phyloP scores from a whole-genome alignment of 2,888 invertebrate species.

The Drosophila flavopinicola region DNA sequence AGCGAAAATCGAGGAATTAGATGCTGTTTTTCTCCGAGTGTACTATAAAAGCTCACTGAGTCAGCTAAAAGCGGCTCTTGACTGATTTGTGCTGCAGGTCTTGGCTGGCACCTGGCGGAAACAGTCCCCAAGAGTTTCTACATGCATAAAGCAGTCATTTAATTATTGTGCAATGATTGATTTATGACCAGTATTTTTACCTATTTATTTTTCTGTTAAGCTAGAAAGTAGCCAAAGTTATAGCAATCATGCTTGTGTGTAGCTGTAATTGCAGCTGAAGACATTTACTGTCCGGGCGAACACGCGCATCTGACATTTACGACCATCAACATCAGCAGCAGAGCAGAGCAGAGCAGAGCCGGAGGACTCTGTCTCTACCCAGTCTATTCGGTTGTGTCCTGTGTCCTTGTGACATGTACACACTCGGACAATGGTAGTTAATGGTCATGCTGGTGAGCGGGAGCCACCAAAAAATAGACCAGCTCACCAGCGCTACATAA shows the following conservation, averaged over 20 bases:
- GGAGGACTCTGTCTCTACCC: slow-evolving; percentile 3
- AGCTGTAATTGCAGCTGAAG: slow-evolving; percentile 79
- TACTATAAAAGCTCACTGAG: slow-evolving; percentile 51
- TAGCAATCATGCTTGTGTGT: slow-evolving; percentile 25
- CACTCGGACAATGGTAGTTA: slow-evolving; percentile 69
- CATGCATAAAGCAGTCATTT: slow-evolving; percentile 38
- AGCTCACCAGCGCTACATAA: slow-evolving; percentile 79
- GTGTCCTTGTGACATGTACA: slow-evolving; percentile 71
- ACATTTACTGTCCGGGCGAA: slow-evolving; percentile 74
- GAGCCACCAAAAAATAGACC: slow-evolving; percentile 70
- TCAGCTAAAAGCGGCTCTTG: slow-evolving; percentile 69
- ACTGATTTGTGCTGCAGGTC: slow-evolving; percentile 38
- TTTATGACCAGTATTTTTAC: slow-evolving; percentile 54
- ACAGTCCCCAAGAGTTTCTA: slow-evolving; percentile 28
- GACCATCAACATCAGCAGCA: slow-evolving; percentile 72
- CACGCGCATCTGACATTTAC: slow-evolving; percentile 80
- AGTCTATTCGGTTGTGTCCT: slow-evolving; percentile 9
- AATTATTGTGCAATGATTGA: slow-evolving; percentile 63
- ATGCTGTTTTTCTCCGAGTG: too few relatives aligned
- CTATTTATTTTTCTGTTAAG: slow-evolving; percentile 7
- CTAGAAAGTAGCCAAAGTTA: slow-evolving; percentile 33
- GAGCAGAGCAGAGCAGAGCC: slow-evolving; percentile 35
- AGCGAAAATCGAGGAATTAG: too few relatives aligned
- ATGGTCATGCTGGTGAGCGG: slow-evolving; percentile 68
- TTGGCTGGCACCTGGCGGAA: slow-evolving; percentile 31